Conservation (phyloP, 2,797 vertebrate species). For the Sebastes umbrosus region DNA sequence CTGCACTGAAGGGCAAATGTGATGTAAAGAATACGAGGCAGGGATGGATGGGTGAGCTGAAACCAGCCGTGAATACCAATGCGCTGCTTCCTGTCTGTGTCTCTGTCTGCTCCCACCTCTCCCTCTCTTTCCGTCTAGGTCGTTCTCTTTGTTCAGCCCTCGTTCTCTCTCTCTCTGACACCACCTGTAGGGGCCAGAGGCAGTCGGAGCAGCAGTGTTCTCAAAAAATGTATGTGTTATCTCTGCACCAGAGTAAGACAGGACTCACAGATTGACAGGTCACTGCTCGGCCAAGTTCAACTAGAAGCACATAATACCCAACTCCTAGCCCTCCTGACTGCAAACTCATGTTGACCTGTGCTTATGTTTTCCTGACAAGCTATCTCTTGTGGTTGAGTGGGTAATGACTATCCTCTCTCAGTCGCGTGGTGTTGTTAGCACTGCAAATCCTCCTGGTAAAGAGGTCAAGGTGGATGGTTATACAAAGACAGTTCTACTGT, state of each 20-base stretch:
- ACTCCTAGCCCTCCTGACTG: background rate
- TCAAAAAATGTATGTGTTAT: background rate
- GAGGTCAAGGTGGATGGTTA: background rate
- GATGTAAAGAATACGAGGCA: conserved; percentile 52
- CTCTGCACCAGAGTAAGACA: background rate
- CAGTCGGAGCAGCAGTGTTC: background rate
- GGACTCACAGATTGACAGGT: background rate
- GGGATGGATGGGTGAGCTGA: conserved; percentile 49
- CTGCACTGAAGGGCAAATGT: conserved; percentile 54
- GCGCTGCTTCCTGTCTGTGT: conserved; percentile 19
- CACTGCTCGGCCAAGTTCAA: background rate
- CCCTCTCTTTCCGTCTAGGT: background rate
- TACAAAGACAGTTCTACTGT: background rate
- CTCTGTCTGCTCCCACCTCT: conserved; percentile 13
- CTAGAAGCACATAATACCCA: background rate
- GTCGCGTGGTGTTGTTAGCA: background rate
- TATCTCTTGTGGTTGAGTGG: background rate
- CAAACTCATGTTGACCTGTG: background rate
- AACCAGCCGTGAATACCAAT: conserved; percentile 52
- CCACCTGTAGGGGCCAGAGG: conserved; percentile 1
- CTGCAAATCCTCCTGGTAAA: background rate
- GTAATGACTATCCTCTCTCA: background rate
- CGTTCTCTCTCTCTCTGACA: background rate
- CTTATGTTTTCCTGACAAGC: background rate
- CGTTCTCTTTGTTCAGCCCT: conserved; percentile 10